Evolutionary conservation across 1,140 invertebrate species (phyloP).

Genomic region (Sesamia nonagrioides): DNA sequence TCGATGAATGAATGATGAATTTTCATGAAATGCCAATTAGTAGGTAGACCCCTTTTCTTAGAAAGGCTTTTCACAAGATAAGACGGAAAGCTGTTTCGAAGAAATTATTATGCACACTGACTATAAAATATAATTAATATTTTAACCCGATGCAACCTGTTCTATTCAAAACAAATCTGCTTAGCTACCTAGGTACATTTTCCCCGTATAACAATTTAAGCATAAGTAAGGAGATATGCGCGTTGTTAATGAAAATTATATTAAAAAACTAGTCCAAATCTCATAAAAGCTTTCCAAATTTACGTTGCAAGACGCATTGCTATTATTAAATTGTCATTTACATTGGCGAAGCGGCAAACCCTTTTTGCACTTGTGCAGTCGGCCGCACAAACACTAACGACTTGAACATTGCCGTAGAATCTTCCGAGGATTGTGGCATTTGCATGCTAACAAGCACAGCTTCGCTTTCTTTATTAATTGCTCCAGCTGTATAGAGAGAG

Average conservation of each 20-base stretch:
- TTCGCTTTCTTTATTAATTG: conserved; percentile 73
- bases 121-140: no score
- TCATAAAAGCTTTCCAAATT: conserved; percentile 52
- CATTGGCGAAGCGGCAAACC: conserved; percentile 50
- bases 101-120: no score
- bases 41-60: no score
- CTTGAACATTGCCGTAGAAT: conserved; percentile 70
- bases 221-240: conserved; percentile 27
- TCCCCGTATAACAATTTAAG: not conserved
- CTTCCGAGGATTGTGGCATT: conserved; percentile 68
- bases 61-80: no score
- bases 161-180: not conserved
- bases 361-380: conserved; percentile 63
- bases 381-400: conserved; percentile 71
- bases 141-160: no score
- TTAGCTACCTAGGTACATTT: not conserved
- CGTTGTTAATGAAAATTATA: conserved; percentile 33
- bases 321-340: conserved; percentile 64
- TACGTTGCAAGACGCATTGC: conserved; percentile 47
- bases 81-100: no score
- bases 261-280: conserved; percentile 50
- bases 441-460: conserved; percentile 72
- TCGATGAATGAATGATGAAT: no score
- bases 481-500: conserved; percentile 14
- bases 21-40: no score